Conservation (phyloP, 2,888 invertebrate species). For the Penaeus monodon region DNA sequence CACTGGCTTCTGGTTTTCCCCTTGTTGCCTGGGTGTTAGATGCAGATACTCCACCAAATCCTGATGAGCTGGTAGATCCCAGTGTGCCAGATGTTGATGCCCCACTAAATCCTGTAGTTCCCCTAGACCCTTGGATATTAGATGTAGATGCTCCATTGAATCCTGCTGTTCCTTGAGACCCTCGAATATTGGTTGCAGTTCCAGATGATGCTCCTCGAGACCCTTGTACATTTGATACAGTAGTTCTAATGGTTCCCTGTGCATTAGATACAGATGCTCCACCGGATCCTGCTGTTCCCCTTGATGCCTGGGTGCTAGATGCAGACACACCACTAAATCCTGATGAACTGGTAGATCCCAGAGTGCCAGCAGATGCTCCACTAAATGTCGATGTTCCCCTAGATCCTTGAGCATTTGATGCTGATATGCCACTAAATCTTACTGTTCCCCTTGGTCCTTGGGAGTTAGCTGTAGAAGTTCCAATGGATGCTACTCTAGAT, state of each 20-base stretch:
- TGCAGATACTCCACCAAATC: not conserved
- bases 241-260: not conserved
- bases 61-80: not conserved
- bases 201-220: not conserved
- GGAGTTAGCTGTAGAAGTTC: not conserved
- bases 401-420: no score
- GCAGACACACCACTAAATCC: not conserved
- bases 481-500: not conserved
- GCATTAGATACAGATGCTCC: not conserved
- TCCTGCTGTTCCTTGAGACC: no score
- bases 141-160: no score
- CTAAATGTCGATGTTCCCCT: no score
- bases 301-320: no score
- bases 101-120: no score
- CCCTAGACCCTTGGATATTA: no score
- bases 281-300: no score
- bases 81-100: not conserved
- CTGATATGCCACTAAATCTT: no score
- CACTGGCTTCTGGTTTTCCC: no score
- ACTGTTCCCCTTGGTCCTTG: no score
- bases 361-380: not conserved
- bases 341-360: not conserved
- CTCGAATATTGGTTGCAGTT: not conserved
- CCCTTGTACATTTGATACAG: not conserved
- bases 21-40: no score